Evolutionary conservation across 2,113 vertebrate genomes (phyloP), one percentile per base, ranked within the genome.

Genomic region (Oreochromis aureus): DNA sequence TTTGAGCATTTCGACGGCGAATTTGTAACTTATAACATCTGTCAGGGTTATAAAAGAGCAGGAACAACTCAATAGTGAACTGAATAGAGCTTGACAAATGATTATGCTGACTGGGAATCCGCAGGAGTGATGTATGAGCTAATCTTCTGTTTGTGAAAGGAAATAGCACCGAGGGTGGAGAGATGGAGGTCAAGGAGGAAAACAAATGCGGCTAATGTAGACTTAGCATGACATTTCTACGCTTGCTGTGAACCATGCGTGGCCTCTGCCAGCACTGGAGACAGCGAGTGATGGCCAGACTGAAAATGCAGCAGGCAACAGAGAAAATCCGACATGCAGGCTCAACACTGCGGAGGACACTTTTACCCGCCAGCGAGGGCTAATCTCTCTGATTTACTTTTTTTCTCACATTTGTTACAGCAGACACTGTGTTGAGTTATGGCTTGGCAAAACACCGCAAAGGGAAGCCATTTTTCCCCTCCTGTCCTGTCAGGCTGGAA

Each of bases 81-180:
- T 83, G 80, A 66, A 41, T 5, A 41, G 34, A 86, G 71, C 39
- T 81, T 90, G 89, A 93, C 87, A 79, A 87, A 92, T 84, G 85
- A 84, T 84, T 66, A 10, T 10, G 66, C 56, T 55, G 85, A 85
- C 89, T 83, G 83, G 86, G 85, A 91, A 92, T 92, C 87, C 44
- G 55, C 80, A 54, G 79, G 91, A 88, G 80, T 93, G 92, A 94
- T 93, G 93, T 73, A 93, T 87, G 93, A 93, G 88, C 89, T 90
- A 90, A 90, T 94, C 89, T 86, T 87, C 73, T 91, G 76, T 94
- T 93, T 94, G 92, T 84, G 86, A 93, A 92, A 92, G 93, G 93
- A 92, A 95, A 92, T 91, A 89, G 92, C 89, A 88, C 78, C 15
- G 15, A 90, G 92, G 90, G 89, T 55, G 85, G 85, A 92, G 91